These are phyloP conservation scores for Coregonus clupeaformis DNA, from an alignment of 2,113 vertebrate species.

Conservation along the genomic window DNA sequence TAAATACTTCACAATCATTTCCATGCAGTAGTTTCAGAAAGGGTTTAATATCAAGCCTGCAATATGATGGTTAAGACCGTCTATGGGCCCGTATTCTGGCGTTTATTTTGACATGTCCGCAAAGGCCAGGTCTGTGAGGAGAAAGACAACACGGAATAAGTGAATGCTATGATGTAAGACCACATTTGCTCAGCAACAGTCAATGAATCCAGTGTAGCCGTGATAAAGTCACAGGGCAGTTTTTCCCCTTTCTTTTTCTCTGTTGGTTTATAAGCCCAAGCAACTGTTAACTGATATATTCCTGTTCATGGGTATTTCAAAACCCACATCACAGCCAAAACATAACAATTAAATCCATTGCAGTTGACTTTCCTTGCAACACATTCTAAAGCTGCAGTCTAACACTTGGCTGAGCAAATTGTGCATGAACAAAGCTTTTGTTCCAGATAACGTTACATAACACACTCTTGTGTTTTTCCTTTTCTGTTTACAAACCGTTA, in stretches of 20 bases:
- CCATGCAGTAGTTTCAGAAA: slow-evolving; percentile 37
- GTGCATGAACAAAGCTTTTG: slow-evolving; percentile 24
- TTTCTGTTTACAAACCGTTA: neutral
- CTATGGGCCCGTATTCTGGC: slow-evolving; percentile 23
- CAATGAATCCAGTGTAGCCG: slow-evolving; percentile 11
- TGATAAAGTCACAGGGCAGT: slow-evolving; percentile 16
- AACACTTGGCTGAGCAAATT: slow-evolving; percentile 18
- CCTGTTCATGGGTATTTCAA: slow-evolving; percentile 1
- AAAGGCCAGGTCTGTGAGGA: slow-evolving; percentile 16
- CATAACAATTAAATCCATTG: slow-evolving; percentile 1
- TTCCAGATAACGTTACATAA: slow-evolving; percentile 23
- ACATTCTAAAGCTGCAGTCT: slow-evolving; percentile 12
- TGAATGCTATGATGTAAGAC: slow-evolving; percentile 20
- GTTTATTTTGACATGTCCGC: slow-evolving; percentile 43
- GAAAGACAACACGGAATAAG: slow-evolving; percentile 8
- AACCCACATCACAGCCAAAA: slow-evolving; percentile 3
- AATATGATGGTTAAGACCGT: slow-evolving; percentile 37
- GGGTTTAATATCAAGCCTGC: slow-evolving; percentile 53
- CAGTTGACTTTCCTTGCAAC: neutral
- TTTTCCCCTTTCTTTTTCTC: neutral
- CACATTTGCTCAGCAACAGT: slow-evolving; percentile 16
- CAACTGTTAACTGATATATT: slow-evolving; percentile 17
- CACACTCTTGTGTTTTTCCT: slow-evolving; percentile 6
- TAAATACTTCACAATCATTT: slow-evolving; percentile 52
- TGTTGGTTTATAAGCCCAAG: neutral